These are phyloP conservation scores for Gambelia wislizenii DNA, from an alignment of 2,797 vertebrate species.

Conservation along the genomic window DNA sequence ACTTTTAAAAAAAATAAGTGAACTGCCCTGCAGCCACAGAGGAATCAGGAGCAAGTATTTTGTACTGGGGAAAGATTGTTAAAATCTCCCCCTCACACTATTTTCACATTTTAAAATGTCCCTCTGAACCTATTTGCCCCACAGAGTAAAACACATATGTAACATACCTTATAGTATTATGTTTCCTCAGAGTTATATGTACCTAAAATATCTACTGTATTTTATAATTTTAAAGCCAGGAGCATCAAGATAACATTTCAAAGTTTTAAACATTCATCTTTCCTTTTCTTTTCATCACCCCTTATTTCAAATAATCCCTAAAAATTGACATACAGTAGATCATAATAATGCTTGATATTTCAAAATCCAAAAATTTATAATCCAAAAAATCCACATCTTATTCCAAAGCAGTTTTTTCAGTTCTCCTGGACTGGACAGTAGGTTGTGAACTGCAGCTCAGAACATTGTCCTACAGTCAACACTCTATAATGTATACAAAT, in stretches of 20 bases:
- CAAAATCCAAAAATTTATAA: too few species aligned
- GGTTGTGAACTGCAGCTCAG: not conserved
- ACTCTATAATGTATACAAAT: not conserved
- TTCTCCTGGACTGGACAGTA: not conserved
- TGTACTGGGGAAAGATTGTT: not conserved
- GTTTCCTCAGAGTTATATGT: not conserved
- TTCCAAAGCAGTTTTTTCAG: not conserved
- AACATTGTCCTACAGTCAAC: not conserved
- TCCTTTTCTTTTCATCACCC: not conserved
- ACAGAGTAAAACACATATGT: not conserved
- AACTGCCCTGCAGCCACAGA: not conserved
- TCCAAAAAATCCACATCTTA: not conserved
- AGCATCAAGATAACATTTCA: too few species aligned
- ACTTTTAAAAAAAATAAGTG: not conserved
- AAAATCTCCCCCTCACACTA: not conserved
- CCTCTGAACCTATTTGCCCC: not conserved
- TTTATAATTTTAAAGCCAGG: not conserved
- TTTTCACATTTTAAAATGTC: not conserved
- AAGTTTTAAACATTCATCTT: too few species aligned
- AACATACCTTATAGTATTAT: not conserved
- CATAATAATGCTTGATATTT: too few species aligned
- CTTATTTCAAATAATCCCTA: not conserved
- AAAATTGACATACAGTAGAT: not conserved
- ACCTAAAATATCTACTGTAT: too few species aligned
- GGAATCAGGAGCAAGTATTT: too few species aligned